These are phyloP conservation scores for Anolis apletophallus DNA, from an alignment of 2,797 vertebrate species.

Conservation along the genomic window DNA sequence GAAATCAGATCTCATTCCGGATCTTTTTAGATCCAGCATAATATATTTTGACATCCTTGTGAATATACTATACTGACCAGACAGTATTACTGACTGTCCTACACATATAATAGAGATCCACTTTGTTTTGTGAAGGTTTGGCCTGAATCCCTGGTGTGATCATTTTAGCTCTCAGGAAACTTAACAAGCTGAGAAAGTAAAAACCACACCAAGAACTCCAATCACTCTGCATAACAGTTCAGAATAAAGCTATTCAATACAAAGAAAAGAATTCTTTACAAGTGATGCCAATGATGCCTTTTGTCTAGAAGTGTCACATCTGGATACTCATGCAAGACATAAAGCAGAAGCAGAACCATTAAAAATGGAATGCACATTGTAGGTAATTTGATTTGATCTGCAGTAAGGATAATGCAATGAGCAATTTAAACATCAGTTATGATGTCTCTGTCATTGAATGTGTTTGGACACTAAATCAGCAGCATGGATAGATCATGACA, in stretches of 20 bases:
- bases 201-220: neutral
- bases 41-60: neutral
- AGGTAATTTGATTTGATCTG: constrained; percentile 27
- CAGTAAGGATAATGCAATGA: neutral
- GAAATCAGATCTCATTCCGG: neutral
- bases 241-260: neutral
- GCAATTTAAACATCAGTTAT: constrained; percentile 4
- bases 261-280: neutral
- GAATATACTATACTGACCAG: neutral
- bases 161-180: neutral
- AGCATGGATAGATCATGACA: constrained; percentile 4
- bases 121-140: neutral
- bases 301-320: neutral
- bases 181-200: neutral
- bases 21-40: neutral
- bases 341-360: constrained; percentile 6
- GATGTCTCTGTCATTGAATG: constrained; percentile 16
- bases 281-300: neutral
- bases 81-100: neutral
- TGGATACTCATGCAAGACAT: neutral
- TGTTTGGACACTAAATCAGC: constrained; percentile 20
- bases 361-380: constrained; percentile 8
- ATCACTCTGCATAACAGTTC: neutral
- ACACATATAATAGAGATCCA: neutral
- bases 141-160: no score